These are phyloP conservation scores for Stenichneumon culpator DNA, from an alignment of 2,888 invertebrate genomes.

Conservation along the genomic window DNA sequence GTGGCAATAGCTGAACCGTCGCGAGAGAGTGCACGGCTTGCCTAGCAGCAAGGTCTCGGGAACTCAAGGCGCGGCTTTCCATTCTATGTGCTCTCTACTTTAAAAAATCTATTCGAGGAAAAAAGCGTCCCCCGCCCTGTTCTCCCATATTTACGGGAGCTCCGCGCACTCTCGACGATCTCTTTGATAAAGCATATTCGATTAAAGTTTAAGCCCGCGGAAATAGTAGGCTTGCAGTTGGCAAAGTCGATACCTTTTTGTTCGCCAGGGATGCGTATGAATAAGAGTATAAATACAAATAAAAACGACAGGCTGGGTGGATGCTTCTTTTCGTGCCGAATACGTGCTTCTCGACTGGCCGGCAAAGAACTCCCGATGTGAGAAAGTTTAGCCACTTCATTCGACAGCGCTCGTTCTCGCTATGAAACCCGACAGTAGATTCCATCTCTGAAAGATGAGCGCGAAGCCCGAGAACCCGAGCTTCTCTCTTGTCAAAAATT, in stretches of 20 bases:
- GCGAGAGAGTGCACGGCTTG: neutral
- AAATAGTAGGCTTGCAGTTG: neutral
- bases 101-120: conserved; percentile 20
- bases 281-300: neutral
- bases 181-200: conserved; percentile 11
- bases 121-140: neutral
- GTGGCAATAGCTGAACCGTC: conserved; percentile 30
- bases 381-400: conserved; percentile 1
- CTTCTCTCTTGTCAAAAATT: neutral
- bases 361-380: neutral
- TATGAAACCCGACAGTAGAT: neutral
- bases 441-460: neutral
- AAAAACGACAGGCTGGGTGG: neutral
- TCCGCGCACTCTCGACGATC: neutral
- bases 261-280: no score
- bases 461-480: neutral
- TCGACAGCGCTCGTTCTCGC: neutral
- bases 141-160: neutral
- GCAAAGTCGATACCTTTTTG: neutral
- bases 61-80: conserved; percentile 6
- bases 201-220: neutral
- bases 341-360: neutral
- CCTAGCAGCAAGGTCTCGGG: neutral
- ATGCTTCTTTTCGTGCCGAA: neutral
- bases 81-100: conserved; percentile 1